These are phyloP conservation scores for Emberiza fucata DNA, from an alignment of 2,113 vertebrate genomes.

Conservation along the genomic window DNA sequence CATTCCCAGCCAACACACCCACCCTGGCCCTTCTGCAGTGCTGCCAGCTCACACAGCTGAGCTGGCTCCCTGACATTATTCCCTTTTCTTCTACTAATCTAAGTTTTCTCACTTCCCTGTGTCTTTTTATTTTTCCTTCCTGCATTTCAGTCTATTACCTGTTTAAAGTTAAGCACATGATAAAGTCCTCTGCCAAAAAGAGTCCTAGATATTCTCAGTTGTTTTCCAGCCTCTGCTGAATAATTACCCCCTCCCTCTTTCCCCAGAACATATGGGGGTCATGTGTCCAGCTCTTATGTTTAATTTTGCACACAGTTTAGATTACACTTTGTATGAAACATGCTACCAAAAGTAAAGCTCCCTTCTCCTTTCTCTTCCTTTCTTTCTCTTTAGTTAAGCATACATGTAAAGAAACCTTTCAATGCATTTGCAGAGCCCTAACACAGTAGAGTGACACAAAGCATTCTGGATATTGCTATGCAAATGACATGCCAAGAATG, in stretches of 20 bases:
- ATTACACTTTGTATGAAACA: constrained; percentile 37
- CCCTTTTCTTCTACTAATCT: background rate
- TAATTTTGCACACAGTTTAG: constrained; percentile 36
- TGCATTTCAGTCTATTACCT: background rate
- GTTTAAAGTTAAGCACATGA: background rate
- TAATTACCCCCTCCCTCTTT: fast-evolving
- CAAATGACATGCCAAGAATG: constrained; percentile 74
- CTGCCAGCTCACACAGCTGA: background rate
- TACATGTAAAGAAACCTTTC: constrained; percentile 69
- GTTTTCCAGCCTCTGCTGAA: background rate
- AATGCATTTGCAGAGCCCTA: constrained; percentile 1
- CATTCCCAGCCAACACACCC: background rate
- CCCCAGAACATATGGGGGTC: background rate
- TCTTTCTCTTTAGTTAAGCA: constrained; percentile 28
- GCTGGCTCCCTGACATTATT: background rate
- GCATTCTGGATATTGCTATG: constrained; percentile 78
- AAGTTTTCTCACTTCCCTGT: background rate
- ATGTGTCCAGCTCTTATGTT: background rate
- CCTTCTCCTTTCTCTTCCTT: constrained; percentile 21
- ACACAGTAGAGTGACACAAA: constrained; percentile 65
- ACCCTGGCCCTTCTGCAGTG: fast-evolving
- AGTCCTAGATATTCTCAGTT: background rate
- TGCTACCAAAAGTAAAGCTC: constrained; percentile 58
- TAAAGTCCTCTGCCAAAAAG: background rate
- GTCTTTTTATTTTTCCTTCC: background rate